Evolutionary conservation across 2,888 invertebrate genomes (phyloP).

Genomic region (Notocelia uddmanniana): DNA sequence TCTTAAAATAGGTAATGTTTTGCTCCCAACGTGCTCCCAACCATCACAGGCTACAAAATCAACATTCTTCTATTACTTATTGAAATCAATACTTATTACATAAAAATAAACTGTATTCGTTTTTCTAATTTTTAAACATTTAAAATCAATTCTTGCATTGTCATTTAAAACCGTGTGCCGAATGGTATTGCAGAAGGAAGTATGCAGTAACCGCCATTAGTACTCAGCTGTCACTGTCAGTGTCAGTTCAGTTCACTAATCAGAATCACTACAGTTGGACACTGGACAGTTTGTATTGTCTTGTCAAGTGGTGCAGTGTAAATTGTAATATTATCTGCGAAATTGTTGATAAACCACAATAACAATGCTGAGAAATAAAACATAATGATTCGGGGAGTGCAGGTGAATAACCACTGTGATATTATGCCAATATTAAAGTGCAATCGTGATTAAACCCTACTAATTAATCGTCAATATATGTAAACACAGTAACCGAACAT

Average conservation of each 20-base stretch:
- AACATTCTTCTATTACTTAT: no score
- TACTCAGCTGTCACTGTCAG: slow-evolving; percentile 13
- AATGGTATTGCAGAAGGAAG: not conserved
- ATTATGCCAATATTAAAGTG: not conserved
- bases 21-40: no score
- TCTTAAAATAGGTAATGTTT: no score
- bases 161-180: not conserved
- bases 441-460: slow-evolving; percentile 6
- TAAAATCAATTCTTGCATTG: no score
- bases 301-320: slow-evolving; percentile 12
- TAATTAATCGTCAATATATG: slow-evolving; percentile 18
- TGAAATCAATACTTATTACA: no score
- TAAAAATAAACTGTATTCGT: no score
- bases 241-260: slow-evolving; percentile 30
- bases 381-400: slow-evolving; percentile 13
- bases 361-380: slow-evolving; percentile 32
- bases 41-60: no score
- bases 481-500: slow-evolving; percentile 42
- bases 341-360: slow-evolving; percentile 33
- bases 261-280: not conserved
- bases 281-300: slow-evolving; percentile 8
- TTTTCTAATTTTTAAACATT: no score
- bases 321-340: slow-evolving; percentile 27
- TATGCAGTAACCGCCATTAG: not conserved
- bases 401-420: slow-evolving; percentile 14